Conservation (phyloP, 2,888 invertebrate species). For the Apantesis nais region DNA sequence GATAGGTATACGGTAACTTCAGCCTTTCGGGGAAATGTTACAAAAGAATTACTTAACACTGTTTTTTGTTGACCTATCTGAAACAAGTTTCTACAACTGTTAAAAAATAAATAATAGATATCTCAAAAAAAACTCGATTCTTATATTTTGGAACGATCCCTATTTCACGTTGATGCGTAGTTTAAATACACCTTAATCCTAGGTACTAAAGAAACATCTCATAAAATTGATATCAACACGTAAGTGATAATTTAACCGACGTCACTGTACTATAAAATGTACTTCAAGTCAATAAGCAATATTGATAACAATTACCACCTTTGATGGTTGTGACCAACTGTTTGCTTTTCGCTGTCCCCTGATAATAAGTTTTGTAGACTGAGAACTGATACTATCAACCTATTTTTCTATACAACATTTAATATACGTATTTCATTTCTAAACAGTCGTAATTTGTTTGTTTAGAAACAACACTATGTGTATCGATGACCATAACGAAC, state of each 20-base stretch:
- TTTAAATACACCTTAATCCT: neutral
- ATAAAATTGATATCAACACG: neutral
- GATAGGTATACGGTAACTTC: no score
- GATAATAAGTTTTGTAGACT: conserved; percentile 1
- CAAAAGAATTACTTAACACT: no score
- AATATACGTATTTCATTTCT: neutral
- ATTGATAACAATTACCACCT: conserved; percentile 3
- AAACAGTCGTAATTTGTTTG: neutral
- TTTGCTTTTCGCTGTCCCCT: neutral
- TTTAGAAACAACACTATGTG: neutral
- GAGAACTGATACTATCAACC: neutral
- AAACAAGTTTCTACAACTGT: no score
- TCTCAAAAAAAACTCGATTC: no score
- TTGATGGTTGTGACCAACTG: neutral
- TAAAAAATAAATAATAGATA: no score
- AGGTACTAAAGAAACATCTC: neutral
- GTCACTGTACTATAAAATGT: no score
- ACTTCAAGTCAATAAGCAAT: conserved; percentile 6
- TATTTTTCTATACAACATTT: neutral
- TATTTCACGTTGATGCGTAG: neutral
- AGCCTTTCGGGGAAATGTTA: no score
- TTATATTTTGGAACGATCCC: neutral
- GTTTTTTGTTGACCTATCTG: no score
- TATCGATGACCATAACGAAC: neutral
- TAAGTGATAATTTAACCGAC: conserved; percentile 6